Percentiles rank a stretch among this genome's conserved stretches.
Conservation (phyloP, 2,797 vertebrate species). For the Onychomys leucogaster region DNA sequence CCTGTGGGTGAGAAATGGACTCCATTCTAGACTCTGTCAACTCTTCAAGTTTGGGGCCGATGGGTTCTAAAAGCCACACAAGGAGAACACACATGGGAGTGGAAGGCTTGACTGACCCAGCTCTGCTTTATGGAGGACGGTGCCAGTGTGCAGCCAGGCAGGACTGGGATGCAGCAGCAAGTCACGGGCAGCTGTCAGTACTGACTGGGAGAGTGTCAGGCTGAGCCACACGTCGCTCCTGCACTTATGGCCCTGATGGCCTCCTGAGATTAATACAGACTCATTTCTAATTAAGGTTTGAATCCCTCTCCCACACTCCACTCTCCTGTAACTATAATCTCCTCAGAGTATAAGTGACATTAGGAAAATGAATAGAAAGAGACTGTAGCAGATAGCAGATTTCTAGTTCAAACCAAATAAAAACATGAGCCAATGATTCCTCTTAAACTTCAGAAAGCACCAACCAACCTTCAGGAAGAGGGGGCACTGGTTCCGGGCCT, state of each 20-base stretch:
- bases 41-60: not conserved
- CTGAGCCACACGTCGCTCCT: fast-evolving
- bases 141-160: not conserved
- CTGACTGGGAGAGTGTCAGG: fast-evolving
- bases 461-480: conserved; percentile 96
- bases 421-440: not conserved
- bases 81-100: not conserved
- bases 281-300: conserved; percentile 5
- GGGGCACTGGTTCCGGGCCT: conserved; percentile 98
- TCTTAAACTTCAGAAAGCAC: not conserved
- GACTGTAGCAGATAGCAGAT: not conserved
- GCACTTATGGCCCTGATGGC: not conserved
- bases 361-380: not conserved
- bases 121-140: not conserved
- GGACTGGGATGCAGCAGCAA: not conserved
- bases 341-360: not conserved
- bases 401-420: not conserved
- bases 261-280: not conserved
- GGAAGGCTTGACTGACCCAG: not conserved
- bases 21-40: not conserved
- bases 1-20: not conserved
- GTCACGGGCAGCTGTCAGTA: fast-evolving
- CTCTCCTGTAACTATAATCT: not conserved
- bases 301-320: not conserved
- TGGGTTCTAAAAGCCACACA: not conserved